Evolutionary conservation across 2,888 invertebrate genomes (phyloP), one percentile per base, ranked within the genome.

Genomic region (Leucophora obtusa): DNA sequence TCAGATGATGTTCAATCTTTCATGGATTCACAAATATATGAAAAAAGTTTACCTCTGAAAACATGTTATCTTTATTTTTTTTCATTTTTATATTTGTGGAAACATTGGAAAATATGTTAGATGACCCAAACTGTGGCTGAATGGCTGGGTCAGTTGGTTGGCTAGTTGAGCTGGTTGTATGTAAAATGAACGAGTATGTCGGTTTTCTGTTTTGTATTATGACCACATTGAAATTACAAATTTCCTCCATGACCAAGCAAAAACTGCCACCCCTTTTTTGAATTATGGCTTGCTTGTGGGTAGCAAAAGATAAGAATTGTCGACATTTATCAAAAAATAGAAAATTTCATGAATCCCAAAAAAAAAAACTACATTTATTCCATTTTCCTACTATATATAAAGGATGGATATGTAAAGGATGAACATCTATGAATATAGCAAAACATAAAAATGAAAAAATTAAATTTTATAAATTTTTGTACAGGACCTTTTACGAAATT

Each of bases 291-390:
- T 11, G 54, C 63, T 63, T 62, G 51, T 65, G 69, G 63, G 11
- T 73, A 56, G 33, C 28, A 43, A 51, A 51, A 51, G 79, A 75
- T 71, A 80, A 71, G 79, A 63, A 63, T 58, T 75, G 71, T 80
- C 71, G 68, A 75, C 66, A 71, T 80, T 80, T 80, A 80, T 80
- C 68, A 71, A 80, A 62, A 50, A 66, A 58, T 74, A 50, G 79
- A 74, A 70, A 53, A 56, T 70, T 79, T 66, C 70, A 70, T 74
- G 65, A 70, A 74, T 5, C 54, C 17, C 28, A 66, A 21, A 50
- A 54, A 62, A 53, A 33, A 17, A 53, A 10, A 28, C 28, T 28
- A 28, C 7, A 28, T 28, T 4, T 6, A 7, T 21, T 21, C 21
- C 21, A 21, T 21, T 2, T n/a, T n/a, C n/a, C n/a, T n/a, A n/a